Base-by-base conservation (phyloP, 2,797 vertebrate species). In the Chaetodon trifasciatus region DNA sequence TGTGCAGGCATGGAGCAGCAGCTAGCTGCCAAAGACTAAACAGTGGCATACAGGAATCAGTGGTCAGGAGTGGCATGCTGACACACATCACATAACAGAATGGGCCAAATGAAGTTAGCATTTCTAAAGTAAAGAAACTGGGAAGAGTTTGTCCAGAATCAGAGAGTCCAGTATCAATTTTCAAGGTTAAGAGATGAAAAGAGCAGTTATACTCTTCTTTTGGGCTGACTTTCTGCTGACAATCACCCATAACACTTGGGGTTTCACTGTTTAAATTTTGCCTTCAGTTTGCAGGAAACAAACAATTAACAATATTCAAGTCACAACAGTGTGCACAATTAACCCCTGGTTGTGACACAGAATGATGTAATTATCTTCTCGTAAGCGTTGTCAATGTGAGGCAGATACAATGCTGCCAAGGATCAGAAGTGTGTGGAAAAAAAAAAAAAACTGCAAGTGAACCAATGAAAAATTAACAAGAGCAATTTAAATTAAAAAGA, bases 321-420 rank as follows among this genome's bases (percentile, higher is more conserved):
- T 64, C 35, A 50, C n/a, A 52, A 24, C 68, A 71, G 40, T 7
- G n/a, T 7, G 10, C 23, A 42, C 49, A 70, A 81, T 79, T 63
- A 73, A 77, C 44, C 37, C 50, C 62, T 37, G 19, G 60, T 28
- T 69, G 69, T 72, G 76, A 79, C 62, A 63, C 21, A 35, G 70
- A 39, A 62, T 53, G 42, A 65, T 44, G 6, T 37, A 58, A 81
- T 70, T 76, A 76, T 64, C 58, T 46, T 56, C 19, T 55, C 63
- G 56, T 65, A 64, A n/a, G 21, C 2, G 19, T 17, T 55, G 57
- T 56, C 62, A 55, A 23, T 23, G 37, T 61, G 37, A 75, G 24
- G 21, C 12, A 2, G 19, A 71, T n/a, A 24, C 15, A 71, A 70
- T 0, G 5, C 1, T 8, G 0, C 58, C 13, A 65, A 11, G n/a